A percentile compares a stretch with the other conserved stretches of the same genome.
These are phyloP conservation scores for Lamellibrachia columna DNA, from an alignment of 2,888 invertebrate genomes.

Conservation along the genomic window DNA sequence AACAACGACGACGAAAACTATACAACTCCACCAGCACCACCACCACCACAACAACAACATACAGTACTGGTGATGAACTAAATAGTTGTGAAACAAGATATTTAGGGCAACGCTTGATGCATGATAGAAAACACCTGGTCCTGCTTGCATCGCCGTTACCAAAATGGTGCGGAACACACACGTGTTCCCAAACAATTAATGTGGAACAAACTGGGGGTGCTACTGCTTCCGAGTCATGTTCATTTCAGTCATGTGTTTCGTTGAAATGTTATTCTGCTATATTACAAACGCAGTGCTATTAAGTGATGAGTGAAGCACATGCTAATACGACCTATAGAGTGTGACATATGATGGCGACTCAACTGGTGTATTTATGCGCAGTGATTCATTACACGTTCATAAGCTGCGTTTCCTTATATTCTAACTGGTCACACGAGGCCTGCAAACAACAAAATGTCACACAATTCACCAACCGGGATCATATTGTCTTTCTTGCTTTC, in stretches of 20 bases:
- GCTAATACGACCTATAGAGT: not conserved
- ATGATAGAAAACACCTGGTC: no score
- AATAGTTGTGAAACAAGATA: not conserved
- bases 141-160: no score
- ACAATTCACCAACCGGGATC: slow-evolving; percentile 51
- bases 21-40: not conserved
- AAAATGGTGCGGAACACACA: no score
- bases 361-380: not conserved
- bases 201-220: no score
- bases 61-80: not conserved
- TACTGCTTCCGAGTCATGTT: no score
- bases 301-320: not conserved
- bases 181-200: no score
- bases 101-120: not conserved
- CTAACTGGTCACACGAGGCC: not conserved
- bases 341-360: not conserved
- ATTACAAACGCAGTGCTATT: not conserved
- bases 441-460: not conserved
- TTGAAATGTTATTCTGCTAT: no score
- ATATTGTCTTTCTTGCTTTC: slow-evolving; percentile 58
- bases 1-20: not conserved
- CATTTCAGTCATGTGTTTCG: no score
- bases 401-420: not conserved
- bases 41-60: not conserved
- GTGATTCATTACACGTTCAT: not conserved